These are phyloP conservation scores for Dicerorhinus sumatrensis DNA, from an alignment of 2,113 vertebrate species.

Conservation along the genomic window DNA sequence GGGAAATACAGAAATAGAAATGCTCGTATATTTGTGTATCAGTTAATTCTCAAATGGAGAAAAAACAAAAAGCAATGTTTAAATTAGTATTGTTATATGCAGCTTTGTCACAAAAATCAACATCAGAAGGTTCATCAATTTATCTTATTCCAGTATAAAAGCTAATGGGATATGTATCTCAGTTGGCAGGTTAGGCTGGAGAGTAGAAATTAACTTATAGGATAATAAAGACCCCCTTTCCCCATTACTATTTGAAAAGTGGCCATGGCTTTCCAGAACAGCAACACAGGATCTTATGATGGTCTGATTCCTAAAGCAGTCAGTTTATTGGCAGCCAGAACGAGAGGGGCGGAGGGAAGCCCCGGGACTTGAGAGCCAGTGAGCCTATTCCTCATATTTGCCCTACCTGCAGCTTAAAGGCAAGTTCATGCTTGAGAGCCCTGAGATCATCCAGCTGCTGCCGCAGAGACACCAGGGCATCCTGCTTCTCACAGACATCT, in stretches of 20 bases:
- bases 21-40: neutral
- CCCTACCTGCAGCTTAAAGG: conserved; percentile 96
- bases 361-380: neutral
- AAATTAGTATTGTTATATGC: neutral
- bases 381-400: neutral
- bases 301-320: neutral
- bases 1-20: conserved; percentile 36
- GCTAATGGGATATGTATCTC: neutral
- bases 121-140: neutral
- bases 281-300: neutral
- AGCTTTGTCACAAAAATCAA: neutral
- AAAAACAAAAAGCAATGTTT: neutral
- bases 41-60: conserved; percentile 42
- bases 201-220: neutral
- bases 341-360: neutral
- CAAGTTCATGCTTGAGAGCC: conserved; percentile 96
- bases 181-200: neutral
- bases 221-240: neutral
- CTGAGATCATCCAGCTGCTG: conserved; percentile 97
- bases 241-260: neutral
- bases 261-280: neutral
- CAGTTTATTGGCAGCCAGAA: neutral
- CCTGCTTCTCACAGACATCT: conserved; percentile 98
- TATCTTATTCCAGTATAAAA: neutral
- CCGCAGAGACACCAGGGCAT: conserved; percentile 95